Percentiles rank a stretch among this genome's conserved stretches.
These are phyloP conservation scores for Ctena decussata DNA, from an alignment of 2,888 invertebrate genomes.

Conservation along the genomic window DNA sequence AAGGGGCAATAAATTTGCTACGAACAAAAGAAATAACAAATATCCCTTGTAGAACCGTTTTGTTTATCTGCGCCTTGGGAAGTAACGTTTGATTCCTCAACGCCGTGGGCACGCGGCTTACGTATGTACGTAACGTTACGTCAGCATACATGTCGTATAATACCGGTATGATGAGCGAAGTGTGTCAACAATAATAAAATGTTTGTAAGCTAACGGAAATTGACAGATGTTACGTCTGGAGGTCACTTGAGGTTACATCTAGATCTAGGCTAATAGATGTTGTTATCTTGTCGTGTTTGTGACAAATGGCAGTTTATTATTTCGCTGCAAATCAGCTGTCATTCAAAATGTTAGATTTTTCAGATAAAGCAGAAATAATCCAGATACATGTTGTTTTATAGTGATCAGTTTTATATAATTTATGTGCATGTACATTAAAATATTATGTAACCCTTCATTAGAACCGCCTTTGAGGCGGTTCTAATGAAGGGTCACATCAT, in stretches of 20 bases:
- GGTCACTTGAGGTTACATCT: conserved; percentile 9
- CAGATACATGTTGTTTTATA: too few relatives aligned
- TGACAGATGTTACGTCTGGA: neutral
- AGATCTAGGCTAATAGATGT: conserved; percentile 4
- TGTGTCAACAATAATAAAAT: neutral
- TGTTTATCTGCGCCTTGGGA: conserved; percentile 1
- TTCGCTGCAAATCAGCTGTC: too few relatives aligned
- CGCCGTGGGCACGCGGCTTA: neutral
- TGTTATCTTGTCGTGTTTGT: neutral
- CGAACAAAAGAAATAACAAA: neutral
- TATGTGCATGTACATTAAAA: too few relatives aligned
- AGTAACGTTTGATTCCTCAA: neutral
- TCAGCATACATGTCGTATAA: neutral
- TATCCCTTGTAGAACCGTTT: conserved; percentile 5
- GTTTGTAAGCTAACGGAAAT: conserved; percentile 12
- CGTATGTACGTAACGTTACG: neutral
- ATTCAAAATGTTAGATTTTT: too few relatives aligned
- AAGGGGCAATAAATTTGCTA: neutral
- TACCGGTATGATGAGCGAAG: neutral
- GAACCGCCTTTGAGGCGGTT: too few relatives aligned
- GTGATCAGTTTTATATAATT: too few relatives aligned
- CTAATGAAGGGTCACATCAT: too few relatives aligned
- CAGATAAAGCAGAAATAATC: too few relatives aligned
- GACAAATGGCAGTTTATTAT: neutral
- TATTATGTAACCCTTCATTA: too few relatives aligned